Base-by-base conservation (phyloP, 2,888 invertebrate species). In the Morpho deidamia region DNA sequence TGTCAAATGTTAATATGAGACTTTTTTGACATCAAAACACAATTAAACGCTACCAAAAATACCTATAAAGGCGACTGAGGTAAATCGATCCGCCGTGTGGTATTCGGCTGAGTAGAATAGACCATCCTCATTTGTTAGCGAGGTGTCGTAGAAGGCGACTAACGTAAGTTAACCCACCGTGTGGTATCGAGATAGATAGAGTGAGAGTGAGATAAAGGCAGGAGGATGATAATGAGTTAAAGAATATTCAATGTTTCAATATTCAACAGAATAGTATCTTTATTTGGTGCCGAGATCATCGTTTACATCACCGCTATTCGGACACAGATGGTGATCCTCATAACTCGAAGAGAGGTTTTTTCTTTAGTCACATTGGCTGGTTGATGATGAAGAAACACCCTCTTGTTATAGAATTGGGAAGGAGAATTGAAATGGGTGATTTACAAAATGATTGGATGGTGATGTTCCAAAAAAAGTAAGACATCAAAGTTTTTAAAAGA, bases 361-460 rank as follows among this genome's bases (percentile, higher is more conserved):
- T 96, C 88, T 97, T 96, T 81, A 92, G 94, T 2, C 97, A 97
- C 74, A 92, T 97, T 50, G 97, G 97, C 7, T 97, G 97, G 97
- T 82, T 97, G 12, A 91, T 96, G 91, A 83, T 86, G 57, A 92
- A 90, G 62, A 96, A 96, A 74, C 96, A 97, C 71, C 96, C 95
- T 0, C 91, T 93, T 58, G 94, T 95, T 37, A 92, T 91, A 33
- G 86, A 90, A 55, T 92, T 94, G 62, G 95, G 92, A 23, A 92
- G 65, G 54, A 89, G 84, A 32, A 91, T 96, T 37, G 95, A 96
- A 69, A 85, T 96, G 88, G 92, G 92, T n/a, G 96, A 97, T 70
- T 74, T 96, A 55, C 84, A 92, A 63, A 90, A 90, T 0, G 96
- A 97, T 70, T 91, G 91, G 62, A 85, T 95, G 60, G 91, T 95